Conservation (phyloP, 2,797 vertebrate genomes). For the Anniella stebbinsi region DNA sequence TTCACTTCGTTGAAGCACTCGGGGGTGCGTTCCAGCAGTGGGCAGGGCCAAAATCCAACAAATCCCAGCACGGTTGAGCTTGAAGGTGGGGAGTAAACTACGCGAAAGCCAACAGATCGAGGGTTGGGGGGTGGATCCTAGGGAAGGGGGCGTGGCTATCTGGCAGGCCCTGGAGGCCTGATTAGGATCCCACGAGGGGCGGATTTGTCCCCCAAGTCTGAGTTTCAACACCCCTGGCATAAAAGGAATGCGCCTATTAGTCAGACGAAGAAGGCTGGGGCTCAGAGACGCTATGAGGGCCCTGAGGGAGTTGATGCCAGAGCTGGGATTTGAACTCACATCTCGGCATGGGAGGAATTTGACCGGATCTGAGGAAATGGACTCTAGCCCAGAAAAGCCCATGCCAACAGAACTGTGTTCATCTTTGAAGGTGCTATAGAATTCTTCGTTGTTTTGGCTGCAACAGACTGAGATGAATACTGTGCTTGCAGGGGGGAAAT, state of each 20-base stretch:
- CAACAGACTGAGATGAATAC: background rate
- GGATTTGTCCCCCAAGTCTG: too few species aligned
- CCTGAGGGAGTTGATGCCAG: background rate
- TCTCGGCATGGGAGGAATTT: background rate
- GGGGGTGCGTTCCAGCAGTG: too few species aligned
- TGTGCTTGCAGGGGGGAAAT: background rate
- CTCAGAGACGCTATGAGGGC: background rate
- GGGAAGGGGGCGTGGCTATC: too few species aligned
- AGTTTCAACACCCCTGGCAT: too few species aligned
- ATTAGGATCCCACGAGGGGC: too few species aligned
- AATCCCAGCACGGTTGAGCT: too few species aligned
- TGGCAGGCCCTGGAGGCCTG: too few species aligned
- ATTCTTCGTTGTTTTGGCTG: background rate
- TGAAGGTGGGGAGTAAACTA: too few species aligned
- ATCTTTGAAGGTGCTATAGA: background rate
- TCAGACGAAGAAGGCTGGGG: background rate
- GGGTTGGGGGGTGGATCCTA: too few species aligned
- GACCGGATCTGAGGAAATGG: background rate
- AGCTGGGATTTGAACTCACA: background rate
- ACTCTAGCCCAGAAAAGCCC: background rate
- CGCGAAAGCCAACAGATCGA: too few species aligned
- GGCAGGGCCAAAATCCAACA: too few species aligned
- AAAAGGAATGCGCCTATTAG: background rate
- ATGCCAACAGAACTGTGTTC: background rate
- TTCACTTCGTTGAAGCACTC: too few species aligned